A percentile compares a stretch with the other conserved stretches of the same genome.
phyloP scores from a whole-genome alignment of 1,140 invertebrate genomes.

The Atopsyche davidsoni region DNA sequence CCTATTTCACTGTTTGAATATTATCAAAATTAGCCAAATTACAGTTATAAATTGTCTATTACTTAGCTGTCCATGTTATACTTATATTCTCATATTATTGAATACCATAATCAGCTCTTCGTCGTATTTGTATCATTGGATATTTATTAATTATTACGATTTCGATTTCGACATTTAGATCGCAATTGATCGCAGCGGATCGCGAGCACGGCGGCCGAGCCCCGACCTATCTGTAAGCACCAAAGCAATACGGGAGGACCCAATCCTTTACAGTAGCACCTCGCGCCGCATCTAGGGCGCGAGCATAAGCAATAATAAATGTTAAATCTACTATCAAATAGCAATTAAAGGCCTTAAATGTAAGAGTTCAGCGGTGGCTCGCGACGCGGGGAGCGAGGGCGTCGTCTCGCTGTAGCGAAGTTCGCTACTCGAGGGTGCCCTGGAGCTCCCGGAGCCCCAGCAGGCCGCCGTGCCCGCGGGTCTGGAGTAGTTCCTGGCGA shows the following conservation, averaged over 20 bases:
- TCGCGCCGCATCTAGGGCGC: background rate
- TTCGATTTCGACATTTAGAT: conserved; percentile 27
- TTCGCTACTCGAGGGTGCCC: conserved; percentile 7
- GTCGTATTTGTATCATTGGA: conserved; percentile 29
- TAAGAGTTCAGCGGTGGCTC: conserved; percentile 9
- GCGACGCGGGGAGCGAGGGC: background rate
- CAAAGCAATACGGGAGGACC: too few species aligned
- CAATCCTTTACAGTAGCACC: background rate
- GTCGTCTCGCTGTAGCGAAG: background rate
- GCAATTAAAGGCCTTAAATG: conserved; percentile 3
- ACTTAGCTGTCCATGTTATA: conserved; percentile 32
- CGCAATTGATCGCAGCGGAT: conserved; percentile 12
- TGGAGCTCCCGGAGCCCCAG: background rate
- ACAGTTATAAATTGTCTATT: conserved; percentile 28
- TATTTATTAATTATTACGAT: conserved; percentile 27
- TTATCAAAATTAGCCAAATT: conserved; percentile 31
- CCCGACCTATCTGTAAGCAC: too few species aligned
- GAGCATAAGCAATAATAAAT: too few species aligned
- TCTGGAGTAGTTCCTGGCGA: conserved; percentile 25
- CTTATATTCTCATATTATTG: conserved; percentile 31
- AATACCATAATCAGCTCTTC: conserved; percentile 30
- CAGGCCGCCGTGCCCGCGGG: conserved; percentile 6
- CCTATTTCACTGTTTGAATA: conserved; percentile 26
- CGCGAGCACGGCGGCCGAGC: conserved; percentile 2
- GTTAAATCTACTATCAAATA: too few species aligned